A percentile compares a stretch with the other conserved stretches of the same genome.
phyloP scores from a whole-genome alignment of 2,113 vertebrate genomes.

The Hoplias malabaricus region DNA sequence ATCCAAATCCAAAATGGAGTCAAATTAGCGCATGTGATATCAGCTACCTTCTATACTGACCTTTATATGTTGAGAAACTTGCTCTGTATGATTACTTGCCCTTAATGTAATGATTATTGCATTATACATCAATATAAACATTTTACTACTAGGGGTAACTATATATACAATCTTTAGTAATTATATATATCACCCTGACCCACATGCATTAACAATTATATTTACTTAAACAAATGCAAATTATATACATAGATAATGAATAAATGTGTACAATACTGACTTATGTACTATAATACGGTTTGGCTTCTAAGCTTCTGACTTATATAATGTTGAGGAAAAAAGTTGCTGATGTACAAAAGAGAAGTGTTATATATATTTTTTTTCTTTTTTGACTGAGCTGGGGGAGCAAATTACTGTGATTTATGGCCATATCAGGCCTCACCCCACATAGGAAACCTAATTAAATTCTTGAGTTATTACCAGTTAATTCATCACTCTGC shows the following conservation, averaged over 20 bases:
- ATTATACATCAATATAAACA: too few relatives aligned
- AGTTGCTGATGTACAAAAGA: conserved; percentile 15
- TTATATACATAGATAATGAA: neutral
- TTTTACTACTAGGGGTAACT: too few relatives aligned
- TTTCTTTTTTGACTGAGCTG: conserved; percentile 30
- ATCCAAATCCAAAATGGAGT: too few relatives aligned
- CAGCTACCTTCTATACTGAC: too few relatives aligned
- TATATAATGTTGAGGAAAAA: neutral
- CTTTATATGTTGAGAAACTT: too few relatives aligned
- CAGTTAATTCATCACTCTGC: conserved; percentile 37
- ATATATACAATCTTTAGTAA: too few relatives aligned
- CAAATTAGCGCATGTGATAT: too few relatives aligned
- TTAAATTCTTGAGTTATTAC: conserved; percentile 40
- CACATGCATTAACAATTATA: too few relatives aligned
- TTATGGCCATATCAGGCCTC: conserved; percentile 38
- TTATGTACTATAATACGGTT: neutral
- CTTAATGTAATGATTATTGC: too few relatives aligned
- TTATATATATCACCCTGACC: too few relatives aligned
- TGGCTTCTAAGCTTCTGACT: neutral
- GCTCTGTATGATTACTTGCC: too few relatives aligned
- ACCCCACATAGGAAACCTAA: conserved; percentile 34
- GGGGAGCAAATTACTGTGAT: conserved; percentile 39
- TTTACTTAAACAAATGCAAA: too few relatives aligned
- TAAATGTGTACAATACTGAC: neutral
- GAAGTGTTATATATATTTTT: neutral